Percentiles rank a stretch among this genome's conserved stretches.
Evolutionary conservation across 2,113 vertebrate species (phyloP).

Genomic region (Silurus asotus): DNA sequence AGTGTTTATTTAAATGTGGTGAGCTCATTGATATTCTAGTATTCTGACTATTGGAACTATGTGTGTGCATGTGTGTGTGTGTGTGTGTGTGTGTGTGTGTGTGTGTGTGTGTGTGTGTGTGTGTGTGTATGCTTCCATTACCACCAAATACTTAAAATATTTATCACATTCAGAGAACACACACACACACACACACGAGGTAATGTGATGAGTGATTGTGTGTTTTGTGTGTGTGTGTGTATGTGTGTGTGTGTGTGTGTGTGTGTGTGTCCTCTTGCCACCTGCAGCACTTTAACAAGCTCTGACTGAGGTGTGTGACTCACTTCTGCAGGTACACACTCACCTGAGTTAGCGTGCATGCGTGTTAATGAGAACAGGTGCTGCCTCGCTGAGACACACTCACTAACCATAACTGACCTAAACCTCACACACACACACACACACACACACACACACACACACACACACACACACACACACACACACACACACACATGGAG

Average conservation of each 20-base stretch:
- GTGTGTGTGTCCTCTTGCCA: not conserved
- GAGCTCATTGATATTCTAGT: too few species aligned
- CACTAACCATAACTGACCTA: not conserved
- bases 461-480: not conserved
- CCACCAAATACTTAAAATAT: not conserved
- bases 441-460: slow-evolving; percentile 3
- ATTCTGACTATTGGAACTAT: not conserved
- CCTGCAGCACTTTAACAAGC: not conserved
- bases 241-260: not conserved
- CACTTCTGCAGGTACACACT: slow-evolving; percentile 8
- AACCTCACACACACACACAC: not conserved
- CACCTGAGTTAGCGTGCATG: slow-evolving; percentile 7
- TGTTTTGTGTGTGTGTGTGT: not conserved
- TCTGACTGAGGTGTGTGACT: not conserved
- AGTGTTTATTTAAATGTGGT: too few species aligned
- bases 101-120: slow-evolving; percentile 20
- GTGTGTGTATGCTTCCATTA: not conserved
- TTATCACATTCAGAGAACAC: not conserved
- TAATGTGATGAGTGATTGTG: not conserved
- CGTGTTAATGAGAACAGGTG: not conserved
- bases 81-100: slow-evolving; percentile 1
- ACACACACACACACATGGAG: not conserved
- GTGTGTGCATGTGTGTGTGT: slow-evolving; percentile 22
- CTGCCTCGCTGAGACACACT: slow-evolving; percentile 4
- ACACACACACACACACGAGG: not conserved